These are phyloP conservation scores for Berghia stephanieae DNA, from an alignment of 1,140 invertebrate species.

Conservation along the genomic window DNA sequence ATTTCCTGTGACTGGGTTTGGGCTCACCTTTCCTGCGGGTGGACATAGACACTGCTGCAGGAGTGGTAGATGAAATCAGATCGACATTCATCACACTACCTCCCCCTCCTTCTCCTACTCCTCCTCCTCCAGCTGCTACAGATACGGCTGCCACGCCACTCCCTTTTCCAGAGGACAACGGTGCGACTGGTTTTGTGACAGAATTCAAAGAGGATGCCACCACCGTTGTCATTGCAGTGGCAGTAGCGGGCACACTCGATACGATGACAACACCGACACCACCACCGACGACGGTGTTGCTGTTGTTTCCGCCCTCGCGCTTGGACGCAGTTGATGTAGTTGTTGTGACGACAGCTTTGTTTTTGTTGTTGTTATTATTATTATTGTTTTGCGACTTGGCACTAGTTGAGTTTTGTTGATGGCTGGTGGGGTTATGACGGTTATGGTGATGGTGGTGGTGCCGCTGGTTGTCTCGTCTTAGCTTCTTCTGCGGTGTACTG, in stretches of 20 bases:
- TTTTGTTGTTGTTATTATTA: neutral
- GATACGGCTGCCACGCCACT: too few species aligned
- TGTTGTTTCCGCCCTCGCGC: neutral
- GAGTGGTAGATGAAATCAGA: conserved; percentile 21
- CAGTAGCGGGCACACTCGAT: too few species aligned
- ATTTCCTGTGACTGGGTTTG: neutral
- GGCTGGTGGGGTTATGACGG: conserved; percentile 11
- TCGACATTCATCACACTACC: too few species aligned
- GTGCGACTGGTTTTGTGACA: too few species aligned
- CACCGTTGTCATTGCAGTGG: neutral
- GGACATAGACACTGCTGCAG: neutral
- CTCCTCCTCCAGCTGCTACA: too few species aligned
- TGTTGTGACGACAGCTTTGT: neutral
- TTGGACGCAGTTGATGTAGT: neutral
- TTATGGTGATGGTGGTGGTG: too few species aligned
- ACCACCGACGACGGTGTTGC: neutral
- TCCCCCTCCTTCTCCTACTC: too few species aligned
- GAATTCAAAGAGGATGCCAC: too few species aligned
- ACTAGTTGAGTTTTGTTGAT: neutral
- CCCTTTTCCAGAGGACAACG: too few species aligned
- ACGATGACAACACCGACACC: neutral
- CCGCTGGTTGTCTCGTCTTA: too few species aligned
- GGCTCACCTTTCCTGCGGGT: conserved; percentile 20
- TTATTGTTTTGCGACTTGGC: neutral
- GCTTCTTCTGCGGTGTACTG: too few species aligned